Conservation (phyloP, 2,797 vertebrate genomes). For the Aselliscus stoliczkanus region DNA sequence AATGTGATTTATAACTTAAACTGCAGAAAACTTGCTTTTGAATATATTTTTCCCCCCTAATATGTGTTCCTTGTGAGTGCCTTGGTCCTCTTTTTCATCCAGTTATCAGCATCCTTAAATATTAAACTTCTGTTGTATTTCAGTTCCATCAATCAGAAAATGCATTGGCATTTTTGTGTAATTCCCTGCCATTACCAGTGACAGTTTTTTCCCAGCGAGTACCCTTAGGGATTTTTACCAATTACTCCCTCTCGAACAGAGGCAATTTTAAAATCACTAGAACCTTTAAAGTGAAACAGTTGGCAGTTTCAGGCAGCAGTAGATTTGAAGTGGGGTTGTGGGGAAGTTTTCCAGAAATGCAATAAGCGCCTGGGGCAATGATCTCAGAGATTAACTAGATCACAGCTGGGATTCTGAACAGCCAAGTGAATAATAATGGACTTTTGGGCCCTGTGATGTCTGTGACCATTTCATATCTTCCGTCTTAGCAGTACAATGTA, state of each 20-base stretch:
- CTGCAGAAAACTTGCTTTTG: background rate
- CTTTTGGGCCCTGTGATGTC: background rate
- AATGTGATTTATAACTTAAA: background rate
- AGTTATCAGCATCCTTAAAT: background rate
- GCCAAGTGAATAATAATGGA: background rate
- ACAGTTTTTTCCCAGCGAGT: background rate
- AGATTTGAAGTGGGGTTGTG: background rate
- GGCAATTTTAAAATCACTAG: slow-evolving; percentile 50
- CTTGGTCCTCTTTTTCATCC: background rate
- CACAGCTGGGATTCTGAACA: background rate
- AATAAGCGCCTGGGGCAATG: slow-evolving; percentile 1
- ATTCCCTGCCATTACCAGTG: background rate
- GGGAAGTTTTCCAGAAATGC: background rate
- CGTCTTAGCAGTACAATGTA: background rate
- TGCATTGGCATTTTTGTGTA: background rate
- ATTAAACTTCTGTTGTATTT: background rate
- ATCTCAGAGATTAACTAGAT: slow-evolving; percentile 25
- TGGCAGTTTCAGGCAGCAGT: background rate
- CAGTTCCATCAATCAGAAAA: slow-evolving; percentile 3
- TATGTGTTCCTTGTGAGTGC: background rate
- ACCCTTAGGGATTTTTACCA: slow-evolving; percentile 41
- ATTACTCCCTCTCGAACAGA: slow-evolving; percentile 40
- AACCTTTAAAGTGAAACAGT: slow-evolving; percentile 27
- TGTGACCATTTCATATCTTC: background rate
- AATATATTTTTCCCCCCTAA: background rate